Base-by-base conservation (phyloP, 2,113 vertebrate genomes). In the Mobula hypostoma region DNA sequence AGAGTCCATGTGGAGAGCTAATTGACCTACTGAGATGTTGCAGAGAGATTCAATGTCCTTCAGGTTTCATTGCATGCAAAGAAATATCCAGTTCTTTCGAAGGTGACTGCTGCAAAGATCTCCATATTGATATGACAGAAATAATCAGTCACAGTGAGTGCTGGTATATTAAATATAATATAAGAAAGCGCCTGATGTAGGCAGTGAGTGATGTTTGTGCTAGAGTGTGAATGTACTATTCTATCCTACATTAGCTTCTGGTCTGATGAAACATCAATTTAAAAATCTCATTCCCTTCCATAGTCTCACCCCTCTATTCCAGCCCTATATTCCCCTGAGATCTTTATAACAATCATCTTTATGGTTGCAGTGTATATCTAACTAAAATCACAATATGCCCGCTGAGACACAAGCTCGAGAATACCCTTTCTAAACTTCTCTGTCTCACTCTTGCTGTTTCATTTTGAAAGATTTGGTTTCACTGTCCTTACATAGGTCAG, bases 1-100 rank as follows among this genome's bases (percentile, higher is more conserved):
- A 32, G 12, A 88, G 56, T 61, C 56, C 7, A 61, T 14, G 9
- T 27, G 8, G 48, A 85, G 29, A 61, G 48, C 56, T 27, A 85
- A 29, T 85, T 58, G 85, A 66, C 85, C n/a, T 32, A 17, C 29
- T 66, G 61, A 8, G 85, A 66, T 88, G 5, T 66, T 90, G 29
- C 32, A 32, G 61, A 90, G 85, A 56, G 83, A 90, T 29, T 90
- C 15, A n/a, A 63, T 90, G 85, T 66, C 85, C 85, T 90, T 90
- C 85, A 90, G 85, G 29, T 68, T 32, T 32, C 66, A 74, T 61
- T 66, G 32, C 29, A 32, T 66, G 61, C 85, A 61, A 32, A 66
- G 27, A 66, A 66, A 90, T n/a, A 32, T 90, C 40, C 85, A 90
- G 58, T 90, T 90, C 61, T 36, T 66, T 68, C 7, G 32, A 66